Evolutionary conservation across 2,113 vertebrate genomes (phyloP).

Genomic region (Lota lota): DNA sequence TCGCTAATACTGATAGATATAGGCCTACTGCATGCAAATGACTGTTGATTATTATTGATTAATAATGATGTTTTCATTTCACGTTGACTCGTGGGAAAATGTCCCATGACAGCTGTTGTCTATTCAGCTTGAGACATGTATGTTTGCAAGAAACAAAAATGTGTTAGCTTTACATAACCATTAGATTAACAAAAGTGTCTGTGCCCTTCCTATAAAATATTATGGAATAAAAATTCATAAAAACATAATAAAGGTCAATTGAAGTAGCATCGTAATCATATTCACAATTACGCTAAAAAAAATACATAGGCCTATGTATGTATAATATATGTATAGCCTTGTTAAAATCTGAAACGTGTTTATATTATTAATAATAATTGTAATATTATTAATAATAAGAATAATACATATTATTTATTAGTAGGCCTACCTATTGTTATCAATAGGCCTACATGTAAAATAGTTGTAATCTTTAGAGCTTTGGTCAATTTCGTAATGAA

Average conservation of each 20-base stretch:
- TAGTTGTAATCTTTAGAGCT: background rate
- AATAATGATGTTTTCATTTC: slow-evolving; percentile 25
- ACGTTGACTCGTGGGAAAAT: slow-evolving; percentile 18
- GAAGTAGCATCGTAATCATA: background rate
- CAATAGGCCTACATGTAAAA: background rate
- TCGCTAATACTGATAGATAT: slow-evolving; percentile 27
- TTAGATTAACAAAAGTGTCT: no score
- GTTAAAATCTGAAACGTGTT: background rate
- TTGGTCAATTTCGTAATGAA: background rate
- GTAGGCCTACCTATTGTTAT: background rate
- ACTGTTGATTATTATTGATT: slow-evolving; percentile 62
- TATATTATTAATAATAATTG: background rate
- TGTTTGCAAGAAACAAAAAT: slow-evolving; percentile 29
- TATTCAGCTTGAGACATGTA: slow-evolving; percentile 2
- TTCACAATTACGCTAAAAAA: background rate
- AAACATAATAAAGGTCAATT: background rate
- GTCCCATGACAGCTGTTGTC: slow-evolving; percentile 38
- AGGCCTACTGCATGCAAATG: slow-evolving; percentile 47
- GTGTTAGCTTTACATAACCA: no score
- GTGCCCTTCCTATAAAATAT: no score
- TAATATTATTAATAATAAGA: background rate
- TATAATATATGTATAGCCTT: slow-evolving; percentile 9
- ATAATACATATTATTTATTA: background rate
- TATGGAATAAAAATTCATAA: no score
- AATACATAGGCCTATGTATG: slow-evolving; percentile 2